A percentile compares a stretch with the other conserved stretches of the same genome.
Evolutionary conservation across 1,140 invertebrate species (phyloP).

Genomic region (Lethocerus indicus): DNA sequence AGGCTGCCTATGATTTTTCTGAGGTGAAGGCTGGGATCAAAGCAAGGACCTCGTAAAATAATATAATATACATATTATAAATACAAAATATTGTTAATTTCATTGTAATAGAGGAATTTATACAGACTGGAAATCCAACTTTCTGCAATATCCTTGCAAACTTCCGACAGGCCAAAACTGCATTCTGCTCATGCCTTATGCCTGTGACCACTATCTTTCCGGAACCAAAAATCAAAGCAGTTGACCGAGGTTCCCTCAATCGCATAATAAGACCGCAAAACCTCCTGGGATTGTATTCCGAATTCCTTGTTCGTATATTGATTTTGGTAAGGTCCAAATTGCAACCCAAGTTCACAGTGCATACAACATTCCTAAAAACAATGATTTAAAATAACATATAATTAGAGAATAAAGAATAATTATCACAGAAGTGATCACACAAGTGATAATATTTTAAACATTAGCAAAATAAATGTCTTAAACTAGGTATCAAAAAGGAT

Average conservation of each 20-base stretch:
- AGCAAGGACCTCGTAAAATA: no score
- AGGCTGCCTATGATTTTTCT: no score
- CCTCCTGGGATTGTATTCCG: slow-evolving; percentile 95
- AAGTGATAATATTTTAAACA: no score
- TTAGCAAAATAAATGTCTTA: no score
- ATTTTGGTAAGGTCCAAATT: slow-evolving; percentile 79
- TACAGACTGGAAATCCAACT: slow-evolving; percentile 72
- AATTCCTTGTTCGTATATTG: slow-evolving; percentile 90
- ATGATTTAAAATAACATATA: no score
- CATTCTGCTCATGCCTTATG: slow-evolving; percentile 88
- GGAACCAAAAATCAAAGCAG: slow-evolving; percentile 92
- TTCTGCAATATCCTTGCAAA: slow-evolving; percentile 98
- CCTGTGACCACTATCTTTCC: slow-evolving; percentile 99
- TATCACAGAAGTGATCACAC: no score
- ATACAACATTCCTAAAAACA: slow-evolving; percentile 59
- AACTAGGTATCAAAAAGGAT: no score
- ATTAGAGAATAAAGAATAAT: no score
- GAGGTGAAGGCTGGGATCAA: no score
- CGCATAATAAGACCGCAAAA: slow-evolving; percentile 98
- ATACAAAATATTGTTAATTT: slow-evolving; percentile 99
- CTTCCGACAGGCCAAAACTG: slow-evolving; percentile 84
- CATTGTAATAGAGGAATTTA: slow-evolving; percentile 42
- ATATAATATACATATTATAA: slow-evolving; percentile 99
- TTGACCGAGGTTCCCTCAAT: slow-evolving; percentile 89
- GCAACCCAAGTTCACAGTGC: slow-evolving; percentile 81